Base-by-base conservation (phyloP, 2,888 invertebrate species). In the Leucania comma region DNA sequence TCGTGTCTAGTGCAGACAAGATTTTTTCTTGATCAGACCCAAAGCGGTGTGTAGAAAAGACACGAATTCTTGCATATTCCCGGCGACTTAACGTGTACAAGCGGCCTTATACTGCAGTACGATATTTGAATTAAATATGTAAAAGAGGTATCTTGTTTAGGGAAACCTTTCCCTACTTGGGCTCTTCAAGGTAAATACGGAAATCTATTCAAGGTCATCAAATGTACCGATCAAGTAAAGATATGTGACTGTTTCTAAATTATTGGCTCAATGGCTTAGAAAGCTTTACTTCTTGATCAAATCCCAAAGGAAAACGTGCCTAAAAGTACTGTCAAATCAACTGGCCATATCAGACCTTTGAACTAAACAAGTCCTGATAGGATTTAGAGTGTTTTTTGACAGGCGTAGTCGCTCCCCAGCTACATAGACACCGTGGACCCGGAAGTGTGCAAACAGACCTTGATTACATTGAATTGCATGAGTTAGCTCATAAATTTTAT, bases 21-120 rank as follows among this genome's bases (percentile, higher is more conserved):
- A 10, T 35, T 35, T 35, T 35, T 35, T 35, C 32, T 32, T 32
- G 32, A 8, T 32, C 9, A 32, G 8, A n/a, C 32, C 8, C 32
- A 5, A 32, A 32, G 4, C 29, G 4, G 14, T 38, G 14, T 38
- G 1, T 38, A 38, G 38, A 38, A 38, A 38, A 0, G 38, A 38
- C 38, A 14, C 38, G 3, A 14, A 38, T 38, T 35, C 38, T 38
- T 38, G 14, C 14, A 14, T 38, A 38, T 12, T 12, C 14, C 14
- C 0, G 38, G 38, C 38, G 38, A 38, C 14, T 38, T 38, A 38
- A 38, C 3, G 0, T 38, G 14, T 38, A 14, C 38, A 38, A 38
- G 14, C 38, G 3, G 38, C 14, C 42, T 64, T 77, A 46, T 24
- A 51, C 63, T 75, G 75, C 77, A 77, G 62, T 56, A 38, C 12